Evolutionary conservation across 1,140 invertebrate species (phyloP), one percentile per base, ranked within the genome.

Genomic region (Samia ricini): DNA sequence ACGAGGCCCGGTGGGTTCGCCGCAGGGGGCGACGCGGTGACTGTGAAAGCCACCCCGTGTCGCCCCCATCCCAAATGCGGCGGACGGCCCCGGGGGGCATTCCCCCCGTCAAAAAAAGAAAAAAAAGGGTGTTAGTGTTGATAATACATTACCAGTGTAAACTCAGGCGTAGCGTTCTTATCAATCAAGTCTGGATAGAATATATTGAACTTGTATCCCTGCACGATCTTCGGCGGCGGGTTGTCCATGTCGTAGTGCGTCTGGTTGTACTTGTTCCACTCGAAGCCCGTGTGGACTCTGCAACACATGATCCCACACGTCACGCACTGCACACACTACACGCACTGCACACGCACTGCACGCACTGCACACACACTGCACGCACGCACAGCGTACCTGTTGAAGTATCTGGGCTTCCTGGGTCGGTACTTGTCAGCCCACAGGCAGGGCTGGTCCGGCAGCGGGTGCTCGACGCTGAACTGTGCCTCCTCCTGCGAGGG

Each of bases 251-350:
- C 99, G 88, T 99, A 99, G 92, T 99, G 99, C 18, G 98, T 99
- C 90, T 99, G 99, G 91, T 99, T 99, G 85, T 99, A 99, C 85
- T 99, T 99, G 90, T 99, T 99, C 99, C 99, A 99, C 83, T 99
- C 99, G 91, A 99, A 99, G 4, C 99, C 98, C 48, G 95, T 97
- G 86, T 98, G 96, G 0, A 97, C 96, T 66, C 98, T 91, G 77
- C 20, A 7, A 23, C 15, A 12, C 18, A 22, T 22, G 49, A 7
- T 19, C 5, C n/a, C 50, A 36, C 50, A 3, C n/a, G n/a, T n/a
- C n/a, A n/a, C n/a, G n/a, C n/a, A n/a, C n/a, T 22, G 21, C 18
- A 22, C 50, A 36, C 50, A 3, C n/a, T n/a, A n/a, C n/a, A n/a
- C n/a, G n/a, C n/a, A n/a, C n/a, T 22, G 21, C 18, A 22, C 50